Base-by-base conservation (phyloP, 1,140 invertebrate genomes). In the Pteromalus puparum region DNA sequence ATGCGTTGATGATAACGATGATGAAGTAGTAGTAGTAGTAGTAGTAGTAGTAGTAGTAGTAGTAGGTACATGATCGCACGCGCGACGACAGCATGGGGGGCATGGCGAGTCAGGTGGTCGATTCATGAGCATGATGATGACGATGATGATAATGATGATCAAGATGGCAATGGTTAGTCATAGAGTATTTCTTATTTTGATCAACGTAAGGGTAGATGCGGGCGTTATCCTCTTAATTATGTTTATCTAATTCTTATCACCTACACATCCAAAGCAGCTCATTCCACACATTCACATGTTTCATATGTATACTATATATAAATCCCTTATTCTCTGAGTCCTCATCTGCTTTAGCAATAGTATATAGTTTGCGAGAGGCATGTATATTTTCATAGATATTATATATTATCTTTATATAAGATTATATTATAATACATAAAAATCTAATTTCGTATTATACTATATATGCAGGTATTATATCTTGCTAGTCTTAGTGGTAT, bases 221-320 rank as follows among this genome's bases (percentile, higher is more conserved):
- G 89, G 86, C 85, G 86, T 87, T 81, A 88, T 84, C 87, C 87
- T 84, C 85, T 75, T 74, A 80, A 80, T 86, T 90, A 61, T 61
- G 18, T 61, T 61, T 61, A 34, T 85, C 89, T 92, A 91, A 91
- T 86, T 90, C 86, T 91, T 89, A 90, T 87, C 89, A 89, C 89
- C 90, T 92, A 92, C 89, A 93, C 92, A 93, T 92, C 89, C 90
- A 93, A 93, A 93, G 91, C 92, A 90, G 89, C 89, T 92, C 92
- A 92, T 93, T 93, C 91, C 90, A 91, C 90, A 90, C 91, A 91
- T 92, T 88, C 87, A 86, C 79, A 86, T 85, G 85, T 88, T 78
- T 87, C n/a, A 82, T 87, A 87, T 85, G 13, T 85, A 86, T 84
- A 77, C n/a, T 85, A 89, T 87, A 85, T 88, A 88, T 61, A 61